Conservation (phyloP, 2,888 invertebrate species). For the Drosophila tanythrix region DNA sequence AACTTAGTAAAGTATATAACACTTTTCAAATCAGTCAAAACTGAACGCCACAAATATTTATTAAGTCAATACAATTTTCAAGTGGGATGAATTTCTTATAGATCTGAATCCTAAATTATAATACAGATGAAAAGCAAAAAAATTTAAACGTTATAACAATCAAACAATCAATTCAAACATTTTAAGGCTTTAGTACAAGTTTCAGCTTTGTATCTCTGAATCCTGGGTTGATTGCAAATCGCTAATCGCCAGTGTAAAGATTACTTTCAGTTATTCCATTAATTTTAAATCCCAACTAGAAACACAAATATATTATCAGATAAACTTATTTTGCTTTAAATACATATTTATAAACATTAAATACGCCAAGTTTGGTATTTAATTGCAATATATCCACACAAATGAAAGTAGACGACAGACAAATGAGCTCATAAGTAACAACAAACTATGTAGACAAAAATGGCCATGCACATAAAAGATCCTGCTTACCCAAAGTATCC, state of each 20-base stretch:
- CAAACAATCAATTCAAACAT: background rate
- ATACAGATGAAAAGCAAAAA: background rate
- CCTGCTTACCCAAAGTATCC: conserved; percentile 61
- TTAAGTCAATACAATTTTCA: background rate
- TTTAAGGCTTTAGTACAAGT: background rate
- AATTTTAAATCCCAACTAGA: background rate
- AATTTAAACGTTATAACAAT: accelerated
- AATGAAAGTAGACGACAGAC: conserved; percentile 22
- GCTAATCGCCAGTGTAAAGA: background rate
- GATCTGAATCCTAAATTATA: background rate
- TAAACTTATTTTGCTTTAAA: background rate
- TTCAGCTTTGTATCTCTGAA: background rate
- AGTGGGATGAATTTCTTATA: background rate
- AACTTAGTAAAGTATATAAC: background rate
- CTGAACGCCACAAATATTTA: no score
- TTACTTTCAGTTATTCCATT: background rate
- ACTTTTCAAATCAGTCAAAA: background rate
- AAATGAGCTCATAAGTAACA: conserved; percentile 37
- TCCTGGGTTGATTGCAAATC: background rate
- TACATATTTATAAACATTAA: conserved; percentile 2
- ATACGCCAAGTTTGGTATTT: conserved; percentile 3
- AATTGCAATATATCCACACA: conserved; percentile 17
- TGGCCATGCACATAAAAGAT: conserved; percentile 16
- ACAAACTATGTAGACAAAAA: conserved; percentile 16
- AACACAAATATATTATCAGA: background rate